Conservation (phyloP, 2,797 vertebrate species). For the Lagocephalus sceleratus region DNA sequence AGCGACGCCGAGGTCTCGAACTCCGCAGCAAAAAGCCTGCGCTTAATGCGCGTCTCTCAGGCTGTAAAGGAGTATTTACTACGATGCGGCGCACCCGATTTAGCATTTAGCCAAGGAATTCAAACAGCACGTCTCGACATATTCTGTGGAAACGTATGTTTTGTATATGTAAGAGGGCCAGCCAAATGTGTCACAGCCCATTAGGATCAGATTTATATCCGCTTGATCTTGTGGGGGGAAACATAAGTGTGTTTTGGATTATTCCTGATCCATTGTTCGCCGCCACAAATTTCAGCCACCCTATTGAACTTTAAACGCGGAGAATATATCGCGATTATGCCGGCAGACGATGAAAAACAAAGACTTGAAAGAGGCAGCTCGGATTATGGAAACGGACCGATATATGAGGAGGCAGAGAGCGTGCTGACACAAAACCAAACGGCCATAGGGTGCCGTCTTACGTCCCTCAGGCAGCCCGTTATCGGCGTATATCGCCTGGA, state of each 20-base stretch:
- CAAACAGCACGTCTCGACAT: constrained; percentile 32
- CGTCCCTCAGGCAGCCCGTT: constrained; percentile 18
- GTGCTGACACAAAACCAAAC: constrained; percentile 18
- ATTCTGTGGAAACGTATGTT: constrained; percentile 32
- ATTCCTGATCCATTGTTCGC: constrained; percentile 44
- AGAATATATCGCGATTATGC: constrained; percentile 33
- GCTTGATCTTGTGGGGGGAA: constrained; percentile 32
- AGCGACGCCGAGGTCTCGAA: constrained; percentile 9
- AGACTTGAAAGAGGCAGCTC: constrained; percentile 24
- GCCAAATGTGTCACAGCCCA: constrained; percentile 48
- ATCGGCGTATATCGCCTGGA: constrained; percentile 3
- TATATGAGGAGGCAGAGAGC: constrained; percentile 24
- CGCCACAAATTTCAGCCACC: constrained; percentile 27
- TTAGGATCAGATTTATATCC: constrained; percentile 49
- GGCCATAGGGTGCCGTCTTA: constrained; percentile 11
- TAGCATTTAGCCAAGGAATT: constrained; percentile 18
- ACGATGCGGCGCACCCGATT: constrained; percentile 41
- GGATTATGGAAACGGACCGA: constrained; percentile 28
- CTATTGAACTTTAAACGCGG: constrained; percentile 15
- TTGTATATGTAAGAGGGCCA: constrained; percentile 20
- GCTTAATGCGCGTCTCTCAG: too few relatives aligned
- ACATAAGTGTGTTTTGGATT: constrained; percentile 38
- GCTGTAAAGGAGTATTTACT: constrained; percentile 49
- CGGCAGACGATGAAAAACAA: constrained; percentile 28
- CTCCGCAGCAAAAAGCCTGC: constrained; percentile 1